These are phyloP conservation scores for Trinorchestia longiramus DNA, from an alignment of 1,140 invertebrate genomes.

Conservation along the genomic window DNA sequence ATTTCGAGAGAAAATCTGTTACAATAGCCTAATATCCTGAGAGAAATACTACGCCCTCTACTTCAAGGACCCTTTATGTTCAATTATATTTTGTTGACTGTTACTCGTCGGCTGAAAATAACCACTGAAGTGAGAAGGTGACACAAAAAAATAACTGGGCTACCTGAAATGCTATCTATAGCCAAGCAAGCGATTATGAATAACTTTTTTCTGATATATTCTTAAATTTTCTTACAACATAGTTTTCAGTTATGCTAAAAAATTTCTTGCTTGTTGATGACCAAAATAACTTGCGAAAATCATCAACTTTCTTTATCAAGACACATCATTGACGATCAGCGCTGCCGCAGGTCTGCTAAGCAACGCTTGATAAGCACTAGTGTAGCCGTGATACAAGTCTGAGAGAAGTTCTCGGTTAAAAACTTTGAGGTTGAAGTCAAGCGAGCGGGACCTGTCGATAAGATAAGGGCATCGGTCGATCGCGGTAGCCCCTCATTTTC, in stretches of 20 bases:
- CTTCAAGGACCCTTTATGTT: too few species aligned
- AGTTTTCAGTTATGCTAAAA: too few species aligned
- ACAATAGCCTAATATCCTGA: too few species aligned
- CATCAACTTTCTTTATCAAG: neutral
- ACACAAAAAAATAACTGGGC: too few species aligned
- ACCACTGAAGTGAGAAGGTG: too few species aligned
- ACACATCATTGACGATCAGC: neutral
- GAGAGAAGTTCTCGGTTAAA: neutral
- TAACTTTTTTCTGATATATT: neutral
- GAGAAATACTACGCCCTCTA: too few species aligned
- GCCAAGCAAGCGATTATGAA: neutral
- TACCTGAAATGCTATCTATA: neutral
- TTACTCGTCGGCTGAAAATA: too few species aligned
- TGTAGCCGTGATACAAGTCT: neutral
- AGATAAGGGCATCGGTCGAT: constrained; percentile 6
- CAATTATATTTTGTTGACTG: too few species aligned
- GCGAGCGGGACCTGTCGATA: constrained; percentile 3
- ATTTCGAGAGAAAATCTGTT: too few species aligned
- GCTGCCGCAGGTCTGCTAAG: neutral
- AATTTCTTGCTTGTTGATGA: too few species aligned
- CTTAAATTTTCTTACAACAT: too few species aligned
- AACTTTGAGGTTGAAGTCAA: neutral
- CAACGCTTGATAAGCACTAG: neutral
- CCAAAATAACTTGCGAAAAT: too few species aligned
- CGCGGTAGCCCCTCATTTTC: neutral